phyloP scores from a whole-genome alignment of 2,797 vertebrate species.

The Hemitrygon akajei region DNA sequence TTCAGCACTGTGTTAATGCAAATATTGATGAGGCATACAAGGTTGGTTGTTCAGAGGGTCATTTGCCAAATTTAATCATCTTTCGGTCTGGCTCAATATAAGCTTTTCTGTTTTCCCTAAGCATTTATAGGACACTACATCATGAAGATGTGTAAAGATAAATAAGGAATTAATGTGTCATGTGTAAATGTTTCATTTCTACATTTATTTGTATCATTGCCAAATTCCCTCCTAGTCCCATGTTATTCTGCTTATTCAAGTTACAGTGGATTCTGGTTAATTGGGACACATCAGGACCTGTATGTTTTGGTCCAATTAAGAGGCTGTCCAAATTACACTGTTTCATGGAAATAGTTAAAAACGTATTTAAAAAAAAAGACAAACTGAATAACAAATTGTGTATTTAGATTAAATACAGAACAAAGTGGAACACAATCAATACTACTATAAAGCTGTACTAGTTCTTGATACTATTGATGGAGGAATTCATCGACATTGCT shows the following conservation, averaged over 20 bases:
- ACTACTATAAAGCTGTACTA: too few relatives aligned
- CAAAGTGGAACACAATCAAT: too few relatives aligned
- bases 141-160: not conserved
- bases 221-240: not conserved
- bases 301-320: too few relatives aligned
- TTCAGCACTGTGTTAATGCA: conserved; percentile 77
- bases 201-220: not conserved
- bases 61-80: not conserved
- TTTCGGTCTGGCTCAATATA: not conserved
- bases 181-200: not conserved
- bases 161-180: not conserved
- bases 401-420: too few relatives aligned
- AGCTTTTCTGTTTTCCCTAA: not conserved
- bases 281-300: too few relatives aligned
- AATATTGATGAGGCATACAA: conserved; percentile 84
- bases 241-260: not conserved
- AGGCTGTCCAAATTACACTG: too few relatives aligned
- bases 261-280: not conserved
- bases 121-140: not conserved
- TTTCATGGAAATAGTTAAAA: too few relatives aligned
- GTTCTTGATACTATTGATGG: too few relatives aligned
- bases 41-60: conserved; percentile 48
- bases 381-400: too few relatives aligned
- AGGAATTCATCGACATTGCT: too few relatives aligned
- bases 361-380: too few relatives aligned